Conservation (phyloP, 2,113 vertebrate genomes). For the Python bivittatus region DNA sequence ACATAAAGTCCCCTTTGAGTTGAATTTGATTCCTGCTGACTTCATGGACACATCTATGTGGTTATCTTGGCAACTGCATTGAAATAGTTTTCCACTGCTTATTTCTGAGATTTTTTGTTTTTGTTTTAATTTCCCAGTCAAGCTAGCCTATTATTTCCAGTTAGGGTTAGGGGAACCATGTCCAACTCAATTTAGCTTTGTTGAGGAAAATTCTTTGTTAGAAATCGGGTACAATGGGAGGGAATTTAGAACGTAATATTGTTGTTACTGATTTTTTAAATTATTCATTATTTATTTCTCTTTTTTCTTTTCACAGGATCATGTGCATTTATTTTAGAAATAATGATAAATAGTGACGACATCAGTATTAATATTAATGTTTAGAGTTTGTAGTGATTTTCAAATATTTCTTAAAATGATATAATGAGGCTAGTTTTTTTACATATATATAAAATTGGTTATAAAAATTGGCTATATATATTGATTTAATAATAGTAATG, state of each 20-base stretch:
- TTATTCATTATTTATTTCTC: neutral
- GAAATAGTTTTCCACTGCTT: neutral
- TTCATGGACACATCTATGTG: neutral
- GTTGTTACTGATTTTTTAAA: neutral
- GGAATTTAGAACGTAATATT: neutral
- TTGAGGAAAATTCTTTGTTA: neutral
- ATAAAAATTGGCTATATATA: no score
- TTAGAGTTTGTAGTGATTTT: no score
- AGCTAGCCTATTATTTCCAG: neutral
- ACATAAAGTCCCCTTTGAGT: neutral
- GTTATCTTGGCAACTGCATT: neutral
- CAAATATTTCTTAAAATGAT: no score
- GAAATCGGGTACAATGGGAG: neutral
- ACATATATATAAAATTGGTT: no score
- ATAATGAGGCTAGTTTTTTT: no score
- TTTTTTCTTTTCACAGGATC: no score
- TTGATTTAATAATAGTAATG: no score
- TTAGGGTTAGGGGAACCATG: no score
- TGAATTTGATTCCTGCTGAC: neutral
- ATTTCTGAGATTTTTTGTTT: neutral
- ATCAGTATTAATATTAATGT: no score
- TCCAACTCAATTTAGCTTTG: neutral
- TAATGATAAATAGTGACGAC: no score
- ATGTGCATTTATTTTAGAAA: no score
- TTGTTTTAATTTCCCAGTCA: neutral